phyloP scores from a whole-genome alignment of 2,797 vertebrate genomes.

The Hoplostethus mediterraneus region DNA sequence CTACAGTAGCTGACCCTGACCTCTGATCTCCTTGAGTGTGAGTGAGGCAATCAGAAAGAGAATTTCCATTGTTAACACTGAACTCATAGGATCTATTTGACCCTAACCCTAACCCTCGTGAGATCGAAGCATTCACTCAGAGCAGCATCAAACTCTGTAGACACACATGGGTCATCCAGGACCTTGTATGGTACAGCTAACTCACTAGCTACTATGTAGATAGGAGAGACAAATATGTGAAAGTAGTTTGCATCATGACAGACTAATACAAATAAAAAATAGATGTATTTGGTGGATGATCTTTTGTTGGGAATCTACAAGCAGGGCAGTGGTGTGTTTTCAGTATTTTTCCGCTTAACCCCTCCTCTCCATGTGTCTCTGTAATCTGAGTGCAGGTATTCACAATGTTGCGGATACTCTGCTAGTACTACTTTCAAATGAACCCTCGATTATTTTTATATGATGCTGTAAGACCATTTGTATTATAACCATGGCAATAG shows the following conservation, averaged over 20 bases:
- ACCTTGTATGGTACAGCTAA: too few relatives aligned
- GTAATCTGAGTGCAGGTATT: background rate
- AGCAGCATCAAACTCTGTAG: too few relatives aligned
- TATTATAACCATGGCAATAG: conserved; percentile 33
- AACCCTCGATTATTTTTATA: background rate
- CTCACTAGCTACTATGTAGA: conserved; percentile 6
- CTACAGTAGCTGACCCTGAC: conserved; percentile 8
- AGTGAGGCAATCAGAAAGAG: conserved; percentile 1
- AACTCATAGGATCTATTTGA: too few relatives aligned
- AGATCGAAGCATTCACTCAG: too few relatives aligned
- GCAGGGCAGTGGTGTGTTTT: background rate
- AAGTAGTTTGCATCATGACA: conserved; percentile 25
- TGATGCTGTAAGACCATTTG: conserved; percentile 7
- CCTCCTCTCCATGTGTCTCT: background rate
- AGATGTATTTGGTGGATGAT: conserved; percentile 17
- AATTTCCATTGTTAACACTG: background rate
- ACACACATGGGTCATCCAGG: too few relatives aligned
- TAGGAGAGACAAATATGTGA: conserved; percentile 32
- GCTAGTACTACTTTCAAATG: conserved; percentile 10
- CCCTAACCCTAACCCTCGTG: too few relatives aligned
- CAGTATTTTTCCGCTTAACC: background rate
- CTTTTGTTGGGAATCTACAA: background rate
- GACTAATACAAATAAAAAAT: conserved; percentile 33
- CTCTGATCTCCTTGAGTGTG: background rate
- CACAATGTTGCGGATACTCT: background rate